Evolutionary conservation across 64 coral and sea anemone genomes (phyloP).

Genomic region (Pachyseris speciosa): DNA sequence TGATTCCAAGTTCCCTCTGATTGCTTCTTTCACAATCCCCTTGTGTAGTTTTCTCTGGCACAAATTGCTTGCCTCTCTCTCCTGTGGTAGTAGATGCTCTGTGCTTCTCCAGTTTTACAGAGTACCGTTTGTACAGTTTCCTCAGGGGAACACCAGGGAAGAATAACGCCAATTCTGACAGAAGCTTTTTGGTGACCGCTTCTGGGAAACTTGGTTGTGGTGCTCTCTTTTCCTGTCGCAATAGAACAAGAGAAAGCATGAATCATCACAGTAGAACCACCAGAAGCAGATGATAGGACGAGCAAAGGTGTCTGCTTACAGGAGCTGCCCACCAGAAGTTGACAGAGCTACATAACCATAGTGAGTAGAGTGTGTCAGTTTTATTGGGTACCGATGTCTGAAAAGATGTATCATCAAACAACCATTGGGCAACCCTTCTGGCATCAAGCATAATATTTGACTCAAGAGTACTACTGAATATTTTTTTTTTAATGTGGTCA

Average conservation of each 20-base stretch:
- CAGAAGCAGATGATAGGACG: too few relatives aligned
- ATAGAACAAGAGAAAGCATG: neutral
- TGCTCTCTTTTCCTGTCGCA: neutral
- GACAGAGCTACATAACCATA: too few relatives aligned
- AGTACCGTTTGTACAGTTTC: conserved; percentile 80
- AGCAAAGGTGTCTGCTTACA: too few relatives aligned
- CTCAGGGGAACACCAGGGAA: conserved; percentile 80
- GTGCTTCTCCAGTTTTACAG: conserved; percentile 41
- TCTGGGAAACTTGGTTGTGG: neutral
- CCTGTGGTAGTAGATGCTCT: neutral
- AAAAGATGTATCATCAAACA: too few relatives aligned
- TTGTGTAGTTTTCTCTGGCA: neutral
- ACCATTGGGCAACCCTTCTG: too few relatives aligned
- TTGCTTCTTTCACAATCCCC: neutral
- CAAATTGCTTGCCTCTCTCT: neutral
- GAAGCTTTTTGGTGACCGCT: conserved; percentile 53
- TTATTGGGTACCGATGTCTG: too few relatives aligned
- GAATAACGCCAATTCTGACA: conserved; percentile 55
- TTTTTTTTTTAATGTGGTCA: too few relatives aligned
- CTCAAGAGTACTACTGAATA: too few relatives aligned
- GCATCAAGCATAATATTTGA: too few relatives aligned
- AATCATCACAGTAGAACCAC: neutral
- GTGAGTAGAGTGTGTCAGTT: too few relatives aligned
- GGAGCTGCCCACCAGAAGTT: too few relatives aligned
- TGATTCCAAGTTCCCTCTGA: neutral